Percentiles rank a stretch among this genome's conserved stretches.
Conservation (phyloP, 2,888 invertebrate genomes). For the Drosophila koepferae region DNA sequence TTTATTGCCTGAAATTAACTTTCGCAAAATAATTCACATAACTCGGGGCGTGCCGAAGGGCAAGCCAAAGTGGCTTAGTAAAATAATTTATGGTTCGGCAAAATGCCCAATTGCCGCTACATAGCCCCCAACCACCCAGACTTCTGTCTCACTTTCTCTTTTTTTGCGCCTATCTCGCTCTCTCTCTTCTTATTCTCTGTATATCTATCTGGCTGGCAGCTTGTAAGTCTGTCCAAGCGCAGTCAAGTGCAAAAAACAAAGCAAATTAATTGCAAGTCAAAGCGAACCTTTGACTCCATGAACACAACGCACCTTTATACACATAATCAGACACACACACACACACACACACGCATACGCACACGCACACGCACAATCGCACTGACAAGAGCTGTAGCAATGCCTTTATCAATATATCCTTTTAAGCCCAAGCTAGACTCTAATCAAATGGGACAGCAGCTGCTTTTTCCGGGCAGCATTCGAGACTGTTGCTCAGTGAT, state of each 20-base stretch:
- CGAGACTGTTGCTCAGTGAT: constrained; percentile 63
- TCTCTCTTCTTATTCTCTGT: neutral
- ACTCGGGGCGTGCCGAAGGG: constrained; percentile 70
- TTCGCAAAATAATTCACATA: constrained; percentile 78
- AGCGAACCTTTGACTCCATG: constrained; percentile 64
- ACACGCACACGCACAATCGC: constrained; percentile 4
- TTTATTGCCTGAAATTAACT: constrained; percentile 80
- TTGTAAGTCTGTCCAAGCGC: constrained; percentile 39
- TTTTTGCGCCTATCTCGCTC: neutral
- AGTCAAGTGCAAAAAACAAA: constrained; percentile 80
- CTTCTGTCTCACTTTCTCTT: neutral
- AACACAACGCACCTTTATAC: constrained; percentile 64
- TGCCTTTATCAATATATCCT: constrained; percentile 81
- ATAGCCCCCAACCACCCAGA: neutral
- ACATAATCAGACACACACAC: constrained; percentile 21
- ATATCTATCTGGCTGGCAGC: constrained; percentile 6
- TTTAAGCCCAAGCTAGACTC: constrained; percentile 59
- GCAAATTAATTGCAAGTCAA: constrained; percentile 83
- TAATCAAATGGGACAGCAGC: constrained; percentile 79
- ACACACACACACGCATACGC: constrained; percentile 12
- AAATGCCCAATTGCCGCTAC: constrained; percentile 67
- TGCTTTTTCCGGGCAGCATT: constrained; percentile 45
- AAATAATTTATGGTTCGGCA: constrained; percentile 75
- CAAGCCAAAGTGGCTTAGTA: constrained; percentile 77
- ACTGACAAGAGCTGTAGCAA: constrained; percentile 46